These are phyloP conservation scores for Chaetorhynchus papuensis DNA, from an alignment of 2,113 vertebrate genomes.

Conservation along the genomic window DNA sequence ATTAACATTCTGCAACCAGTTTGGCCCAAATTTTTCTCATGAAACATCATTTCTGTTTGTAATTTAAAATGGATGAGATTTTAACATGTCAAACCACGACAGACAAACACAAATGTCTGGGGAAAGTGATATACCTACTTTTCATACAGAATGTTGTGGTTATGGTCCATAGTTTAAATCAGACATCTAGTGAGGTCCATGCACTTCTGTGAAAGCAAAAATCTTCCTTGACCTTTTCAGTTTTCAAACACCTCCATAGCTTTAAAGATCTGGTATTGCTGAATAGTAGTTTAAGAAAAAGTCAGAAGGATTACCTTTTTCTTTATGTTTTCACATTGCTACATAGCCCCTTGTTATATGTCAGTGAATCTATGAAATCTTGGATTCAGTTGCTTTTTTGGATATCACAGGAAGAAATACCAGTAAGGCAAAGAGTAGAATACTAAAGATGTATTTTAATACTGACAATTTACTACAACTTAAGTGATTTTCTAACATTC, in stretches of 20 bases:
- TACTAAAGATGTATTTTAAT: neutral
- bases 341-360: neutral
- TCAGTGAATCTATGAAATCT: neutral
- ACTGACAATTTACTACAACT: neutral
- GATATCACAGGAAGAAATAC: neutral
- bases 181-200: neutral
- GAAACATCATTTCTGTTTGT: neutral
- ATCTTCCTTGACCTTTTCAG: neutral
- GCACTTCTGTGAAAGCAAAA: neutral
- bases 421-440: neutral
- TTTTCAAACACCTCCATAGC: neutral
- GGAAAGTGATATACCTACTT: neutral
- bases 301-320: neutral
- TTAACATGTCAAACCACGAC: too few relatives aligned
- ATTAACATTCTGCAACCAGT: neutral
- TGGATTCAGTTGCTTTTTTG: neutral
- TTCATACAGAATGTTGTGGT: neutral
- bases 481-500: neutral
- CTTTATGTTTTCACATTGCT: neutral
- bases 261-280: neutral
- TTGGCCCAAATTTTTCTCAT: neutral
- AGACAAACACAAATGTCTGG: accelerated
- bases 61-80: neutral
- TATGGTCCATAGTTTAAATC: neutral
- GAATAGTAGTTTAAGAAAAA: neutral